phyloP scores from a whole-genome alignment of 2,113 vertebrate genomes.

The Mastomys natalensis region DNA sequence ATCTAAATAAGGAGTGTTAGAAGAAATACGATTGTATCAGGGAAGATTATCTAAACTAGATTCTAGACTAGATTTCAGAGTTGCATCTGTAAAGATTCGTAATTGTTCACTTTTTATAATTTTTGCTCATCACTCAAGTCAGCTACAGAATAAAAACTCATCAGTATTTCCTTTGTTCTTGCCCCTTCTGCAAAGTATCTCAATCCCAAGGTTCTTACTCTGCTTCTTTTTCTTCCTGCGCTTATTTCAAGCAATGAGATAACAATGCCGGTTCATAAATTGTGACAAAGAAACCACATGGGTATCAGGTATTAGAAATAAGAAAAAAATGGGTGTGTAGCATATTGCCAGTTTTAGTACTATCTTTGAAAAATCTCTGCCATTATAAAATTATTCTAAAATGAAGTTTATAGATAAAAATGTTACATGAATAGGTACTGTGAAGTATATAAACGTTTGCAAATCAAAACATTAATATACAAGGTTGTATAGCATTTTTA shows the following conservation, averaged over 20 bases:
- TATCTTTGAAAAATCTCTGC: neutral
- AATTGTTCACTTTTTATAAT: neutral
- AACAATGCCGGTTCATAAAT: neutral
- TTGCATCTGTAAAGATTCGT: neutral
- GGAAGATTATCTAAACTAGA: neutral
- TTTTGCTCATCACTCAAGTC: neutral
- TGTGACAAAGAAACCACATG: neutral
- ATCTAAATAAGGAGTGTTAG: slow-evolving; percentile 1
- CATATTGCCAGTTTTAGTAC: neutral
- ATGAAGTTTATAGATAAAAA: neutral
- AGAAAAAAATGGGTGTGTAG: fast-evolving
- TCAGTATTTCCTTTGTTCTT: neutral
- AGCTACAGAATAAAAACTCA: neutral
- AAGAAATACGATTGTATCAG: neutral
- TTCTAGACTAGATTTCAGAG: slow-evolving; percentile 5
- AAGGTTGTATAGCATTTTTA: neutral
- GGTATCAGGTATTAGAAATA: neutral
- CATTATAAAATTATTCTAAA: neutral
- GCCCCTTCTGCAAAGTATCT: neutral
- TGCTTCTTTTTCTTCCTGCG: neutral
- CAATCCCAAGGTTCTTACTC: neutral
- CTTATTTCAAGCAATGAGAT: neutral
- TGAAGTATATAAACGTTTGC: neutral
- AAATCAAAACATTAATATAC: neutral
- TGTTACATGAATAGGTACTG: neutral